Evolutionary conservation across 1,140 invertebrate species (phyloP).

Genomic region (Drosophila burlai): DNA sequence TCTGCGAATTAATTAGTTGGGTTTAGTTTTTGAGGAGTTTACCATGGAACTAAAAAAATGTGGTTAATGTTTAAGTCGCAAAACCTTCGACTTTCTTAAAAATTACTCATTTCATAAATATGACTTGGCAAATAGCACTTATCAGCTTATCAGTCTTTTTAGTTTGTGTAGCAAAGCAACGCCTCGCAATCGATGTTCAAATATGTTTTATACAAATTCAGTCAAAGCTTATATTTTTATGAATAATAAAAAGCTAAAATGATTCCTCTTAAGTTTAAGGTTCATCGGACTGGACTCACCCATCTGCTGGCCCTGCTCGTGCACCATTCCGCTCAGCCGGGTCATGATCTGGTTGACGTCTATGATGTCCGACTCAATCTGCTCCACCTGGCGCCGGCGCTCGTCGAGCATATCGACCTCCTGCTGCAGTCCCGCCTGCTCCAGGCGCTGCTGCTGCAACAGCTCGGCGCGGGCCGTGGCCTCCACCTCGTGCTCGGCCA

Average conservation of each 20-base stretch:
- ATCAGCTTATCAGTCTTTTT: slow-evolving; percentile 17
- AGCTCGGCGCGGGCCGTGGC: slow-evolving; percentile 85
- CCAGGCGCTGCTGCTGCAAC: slow-evolving; percentile 86
- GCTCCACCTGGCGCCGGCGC: slow-evolving; percentile 89
- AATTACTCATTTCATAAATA: slow-evolving; percentile 3
- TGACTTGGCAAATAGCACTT: not conserved
- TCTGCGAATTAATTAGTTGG: slow-evolving; percentile 87
- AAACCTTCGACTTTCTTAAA: not conserved
- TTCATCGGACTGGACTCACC: slow-evolving; percentile 88
- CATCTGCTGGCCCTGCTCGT: slow-evolving; percentile 92
- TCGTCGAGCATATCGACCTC: slow-evolving; percentile 93
- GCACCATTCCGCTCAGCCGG: slow-evolving; percentile 92
- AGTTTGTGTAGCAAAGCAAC: slow-evolving; percentile 1
- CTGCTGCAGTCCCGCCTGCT: slow-evolving; percentile 89
- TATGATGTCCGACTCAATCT: slow-evolving; percentile 93
- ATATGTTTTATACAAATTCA: not conserved
- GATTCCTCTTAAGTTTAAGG: not conserved
- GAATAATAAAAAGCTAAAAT: not conserved
- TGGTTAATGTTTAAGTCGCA: not conserved
- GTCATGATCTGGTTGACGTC: slow-evolving; percentile 97
- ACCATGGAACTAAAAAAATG: not conserved
- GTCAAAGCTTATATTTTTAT: not conserved
- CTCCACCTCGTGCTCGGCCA: slow-evolving; percentile 80
- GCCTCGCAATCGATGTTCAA: not conserved
- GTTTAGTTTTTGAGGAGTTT: not conserved